Percentiles rank a stretch among this genome's conserved stretches.
Conservation (phyloP, 2,113 vertebrate species). For the Labrus mixtus region DNA sequence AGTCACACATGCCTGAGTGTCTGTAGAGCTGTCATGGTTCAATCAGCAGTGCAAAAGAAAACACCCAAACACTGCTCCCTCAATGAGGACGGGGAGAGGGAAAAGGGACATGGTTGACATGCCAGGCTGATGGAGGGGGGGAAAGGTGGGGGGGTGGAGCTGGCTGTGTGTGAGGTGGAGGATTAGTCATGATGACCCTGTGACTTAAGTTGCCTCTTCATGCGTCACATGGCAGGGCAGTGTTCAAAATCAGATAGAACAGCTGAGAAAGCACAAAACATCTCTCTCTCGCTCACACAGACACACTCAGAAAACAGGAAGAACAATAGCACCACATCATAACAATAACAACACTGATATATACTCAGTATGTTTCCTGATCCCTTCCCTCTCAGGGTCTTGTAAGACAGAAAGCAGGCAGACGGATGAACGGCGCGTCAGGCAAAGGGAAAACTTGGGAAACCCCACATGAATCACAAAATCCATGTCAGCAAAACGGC, state of each 20-base stretch:
- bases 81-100: background rate
- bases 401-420: background rate
- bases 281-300: slow-evolving; percentile 7
- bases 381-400: background rate
- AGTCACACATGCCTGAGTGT: background rate
- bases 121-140: background rate
- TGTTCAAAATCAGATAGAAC: slow-evolving; percentile 53
- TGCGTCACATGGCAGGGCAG: slow-evolving; percentile 61
- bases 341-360: too few relatives aligned
- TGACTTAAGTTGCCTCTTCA: slow-evolving; percentile 74
- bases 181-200: slow-evolving; percentile 73
- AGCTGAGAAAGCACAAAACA: slow-evolving; percentile 58
- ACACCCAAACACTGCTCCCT: background rate
- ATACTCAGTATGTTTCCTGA: too few relatives aligned
- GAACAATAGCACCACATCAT: too few relatives aligned
- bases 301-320: too few relatives aligned
- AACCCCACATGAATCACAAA: slow-evolving; percentile 65
- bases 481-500: background rate
- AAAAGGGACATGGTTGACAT: background rate
- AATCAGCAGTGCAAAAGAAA: background rate
- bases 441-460: slow-evolving; percentile 48
- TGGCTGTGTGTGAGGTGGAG: slow-evolving; percentile 13
- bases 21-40: slow-evolving; percentile 6
- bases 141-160: background rate
- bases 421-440: too few relatives aligned